phyloP scores from a whole-genome alignment of 2,888 invertebrate genomes.

The Terebella lapidaria region DNA sequence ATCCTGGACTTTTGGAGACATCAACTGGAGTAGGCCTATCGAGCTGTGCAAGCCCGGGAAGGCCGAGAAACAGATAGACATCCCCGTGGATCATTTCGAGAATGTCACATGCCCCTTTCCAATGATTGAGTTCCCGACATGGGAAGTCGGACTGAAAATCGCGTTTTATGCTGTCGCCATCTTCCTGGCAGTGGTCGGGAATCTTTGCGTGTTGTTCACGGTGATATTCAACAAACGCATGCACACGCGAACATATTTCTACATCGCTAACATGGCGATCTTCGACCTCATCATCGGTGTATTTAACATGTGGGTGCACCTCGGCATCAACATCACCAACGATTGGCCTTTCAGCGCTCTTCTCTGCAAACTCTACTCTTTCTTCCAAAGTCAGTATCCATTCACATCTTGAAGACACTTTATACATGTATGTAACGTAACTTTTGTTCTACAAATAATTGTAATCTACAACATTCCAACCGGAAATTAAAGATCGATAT shows the following conservation, averaged over 20 bases:
- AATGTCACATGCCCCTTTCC: conserved; percentile 10
- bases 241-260: conserved; percentile 35
- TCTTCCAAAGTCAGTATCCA: conserved; percentile 36
- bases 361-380: conserved; percentile 31
- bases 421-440: background rate
- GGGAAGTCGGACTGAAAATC: conserved; percentile 21
- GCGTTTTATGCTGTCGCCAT: conserved; percentile 36
- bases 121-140: conserved; percentile 1
- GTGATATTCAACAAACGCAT: conserved; percentile 33
- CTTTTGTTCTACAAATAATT: too few relatives aligned
- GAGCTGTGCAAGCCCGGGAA: background rate
- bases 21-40: background rate
- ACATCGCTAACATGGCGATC: conserved; percentile 39
- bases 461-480: too few relatives aligned
- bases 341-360: conserved; percentile 38
- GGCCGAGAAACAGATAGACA: background rate
- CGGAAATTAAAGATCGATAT: too few relatives aligned
- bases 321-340: conserved; percentile 33
- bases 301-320: conserved; percentile 46
- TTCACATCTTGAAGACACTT: background rate
- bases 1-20: too few relatives aligned
- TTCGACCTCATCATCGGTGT: conserved; percentile 40
- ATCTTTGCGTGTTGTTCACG: conserved; percentile 34
- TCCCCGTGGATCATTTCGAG: background rate
- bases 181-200: conserved; percentile 35